Evolutionary conservation across 2,797 vertebrate species (phyloP).

Genomic region (Characodon lateralis): DNA sequence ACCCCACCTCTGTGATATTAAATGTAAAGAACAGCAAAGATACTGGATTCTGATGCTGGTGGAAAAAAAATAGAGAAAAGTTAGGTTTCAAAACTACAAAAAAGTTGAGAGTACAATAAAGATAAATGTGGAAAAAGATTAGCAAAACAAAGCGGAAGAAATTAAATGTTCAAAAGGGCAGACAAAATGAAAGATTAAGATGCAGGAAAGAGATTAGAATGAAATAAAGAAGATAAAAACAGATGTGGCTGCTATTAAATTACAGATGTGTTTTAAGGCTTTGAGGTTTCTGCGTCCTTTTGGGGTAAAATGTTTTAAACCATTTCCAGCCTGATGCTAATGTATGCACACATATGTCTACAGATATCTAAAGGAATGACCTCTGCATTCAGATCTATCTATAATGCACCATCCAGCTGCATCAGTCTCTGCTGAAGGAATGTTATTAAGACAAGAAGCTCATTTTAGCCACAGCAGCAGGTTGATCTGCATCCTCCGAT

Average conservation of each 20-base stretch:
- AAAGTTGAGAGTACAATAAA: constrained; percentile 24
- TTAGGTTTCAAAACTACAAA: constrained; percentile 23
- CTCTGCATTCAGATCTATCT: background rate
- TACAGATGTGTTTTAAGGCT: constrained; percentile 14
- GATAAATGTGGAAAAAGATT: constrained; percentile 37
- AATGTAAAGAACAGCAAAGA: constrained; percentile 49
- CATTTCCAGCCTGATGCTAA: background rate
- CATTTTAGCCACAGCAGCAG: background rate
- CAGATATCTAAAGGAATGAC: background rate
- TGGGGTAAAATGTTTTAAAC: background rate
- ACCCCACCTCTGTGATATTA: constrained; percentile 44
- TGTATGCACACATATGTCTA: background rate
- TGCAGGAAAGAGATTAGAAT: constrained; percentile 19
- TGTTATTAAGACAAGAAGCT: no score
- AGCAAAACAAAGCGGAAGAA: constrained; percentile 17
- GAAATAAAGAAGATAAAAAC: constrained; percentile 29
- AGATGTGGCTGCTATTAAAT: constrained; percentile 21
- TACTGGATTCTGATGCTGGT: constrained; percentile 7
- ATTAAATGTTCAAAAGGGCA: constrained; percentile 1
- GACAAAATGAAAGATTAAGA: constrained; percentile 15
- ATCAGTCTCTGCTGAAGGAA: no score
- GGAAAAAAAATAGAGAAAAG: constrained; percentile 17
- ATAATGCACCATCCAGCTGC: background rate
- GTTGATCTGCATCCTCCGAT: background rate
- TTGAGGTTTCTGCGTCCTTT: background rate